These are phyloP conservation scores for Dolichoris vasculosae DNA, from an alignment of 1,140 invertebrate genomes.

Conservation along the genomic window DNA sequence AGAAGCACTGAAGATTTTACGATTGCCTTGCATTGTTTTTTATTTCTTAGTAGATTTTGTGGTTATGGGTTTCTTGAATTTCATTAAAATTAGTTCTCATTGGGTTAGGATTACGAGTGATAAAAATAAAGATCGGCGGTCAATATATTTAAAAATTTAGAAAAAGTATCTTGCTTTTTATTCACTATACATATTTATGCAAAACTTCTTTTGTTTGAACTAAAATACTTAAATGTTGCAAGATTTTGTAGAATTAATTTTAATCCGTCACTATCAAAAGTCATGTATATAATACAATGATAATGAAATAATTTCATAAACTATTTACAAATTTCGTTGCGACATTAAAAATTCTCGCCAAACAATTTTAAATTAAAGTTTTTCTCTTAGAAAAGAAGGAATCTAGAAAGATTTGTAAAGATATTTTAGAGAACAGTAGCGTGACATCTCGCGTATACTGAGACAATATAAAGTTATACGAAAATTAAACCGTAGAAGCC, in stretches of 20 bases:
- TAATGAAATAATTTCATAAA: neutral
- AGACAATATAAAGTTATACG: neutral
- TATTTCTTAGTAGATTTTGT: neutral
- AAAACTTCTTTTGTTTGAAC: neutral
- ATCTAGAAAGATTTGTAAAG: neutral
- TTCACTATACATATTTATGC: neutral
- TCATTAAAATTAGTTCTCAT: neutral
- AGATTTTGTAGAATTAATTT: neutral
- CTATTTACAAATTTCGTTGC: too few relatives aligned
- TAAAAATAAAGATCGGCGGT: neutral
- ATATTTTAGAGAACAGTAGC: neutral
- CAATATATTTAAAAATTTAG: neutral
- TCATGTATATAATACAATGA: neutral
- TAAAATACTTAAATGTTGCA: neutral
- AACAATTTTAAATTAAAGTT: too few relatives aligned
- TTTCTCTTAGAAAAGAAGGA: neutral
- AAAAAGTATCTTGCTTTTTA: neutral
- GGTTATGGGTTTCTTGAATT: neutral
- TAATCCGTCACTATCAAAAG: neutral
- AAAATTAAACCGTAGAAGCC: conserved; percentile 42
- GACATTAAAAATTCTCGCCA: too few relatives aligned
- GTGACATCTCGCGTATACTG: conserved; percentile 1
- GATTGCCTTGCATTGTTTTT: too few relatives aligned
- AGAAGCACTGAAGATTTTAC: conserved; percentile 67
- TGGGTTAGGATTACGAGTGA: neutral